Conservation (phyloP, 2,797 vertebrate genomes). For the Podargus strigoides region DNA sequence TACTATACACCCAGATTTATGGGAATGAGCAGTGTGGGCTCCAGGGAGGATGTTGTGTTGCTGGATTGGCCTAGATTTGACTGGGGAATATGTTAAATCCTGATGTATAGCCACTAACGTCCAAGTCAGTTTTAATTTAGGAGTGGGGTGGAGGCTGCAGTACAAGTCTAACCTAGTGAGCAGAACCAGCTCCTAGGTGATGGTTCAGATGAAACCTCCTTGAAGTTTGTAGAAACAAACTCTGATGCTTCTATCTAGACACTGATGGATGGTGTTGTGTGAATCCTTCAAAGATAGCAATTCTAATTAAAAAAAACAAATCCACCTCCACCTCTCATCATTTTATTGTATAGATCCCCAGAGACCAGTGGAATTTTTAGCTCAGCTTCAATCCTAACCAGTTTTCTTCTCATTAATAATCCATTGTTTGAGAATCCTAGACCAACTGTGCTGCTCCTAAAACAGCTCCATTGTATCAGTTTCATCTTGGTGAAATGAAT, state of each 20-base stretch:
- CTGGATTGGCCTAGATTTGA: neutral
- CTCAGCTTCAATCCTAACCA: neutral
- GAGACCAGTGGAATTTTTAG: neutral
- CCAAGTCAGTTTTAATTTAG: neutral
- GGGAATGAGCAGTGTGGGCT: neutral
- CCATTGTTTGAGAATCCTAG: neutral
- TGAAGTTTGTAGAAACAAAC: neutral
- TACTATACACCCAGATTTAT: neutral
- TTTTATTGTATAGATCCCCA: neutral
- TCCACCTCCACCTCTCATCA: neutral
- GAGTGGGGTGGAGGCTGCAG: accelerated
- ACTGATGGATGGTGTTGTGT: neutral
- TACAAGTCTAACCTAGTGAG: neutral
- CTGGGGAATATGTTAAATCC: neutral
- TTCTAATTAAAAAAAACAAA: neutral
- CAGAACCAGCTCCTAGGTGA: neutral
- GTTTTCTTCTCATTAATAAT: neutral
- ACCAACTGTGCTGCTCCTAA: neutral
- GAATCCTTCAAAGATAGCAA: neutral
- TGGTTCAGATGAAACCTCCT: neutral
- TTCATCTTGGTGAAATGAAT: neutral
- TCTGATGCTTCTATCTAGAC: neutral
- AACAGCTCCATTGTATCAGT: neutral
- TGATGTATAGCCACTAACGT: neutral
- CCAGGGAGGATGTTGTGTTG: neutral